A percentile compares a stretch with the other conserved stretches of the same genome.
These are phyloP conservation scores for Eubasilissa splendida DNA, from an alignment of 2,888 invertebrate species.

Conservation along the genomic window DNA sequence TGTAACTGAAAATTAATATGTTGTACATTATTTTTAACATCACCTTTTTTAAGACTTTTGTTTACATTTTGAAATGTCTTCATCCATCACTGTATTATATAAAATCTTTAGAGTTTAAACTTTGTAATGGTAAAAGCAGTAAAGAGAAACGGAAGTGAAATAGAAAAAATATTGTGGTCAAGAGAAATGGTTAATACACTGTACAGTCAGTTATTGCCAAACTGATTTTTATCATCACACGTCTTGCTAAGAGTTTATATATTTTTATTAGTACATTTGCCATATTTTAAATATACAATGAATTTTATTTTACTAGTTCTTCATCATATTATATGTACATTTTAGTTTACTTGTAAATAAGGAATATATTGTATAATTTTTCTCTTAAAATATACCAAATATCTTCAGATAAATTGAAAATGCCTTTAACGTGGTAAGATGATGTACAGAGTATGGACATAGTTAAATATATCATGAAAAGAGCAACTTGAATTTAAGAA, in stretches of 20 bases:
- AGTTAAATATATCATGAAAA: constrained; percentile 40
- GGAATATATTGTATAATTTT: constrained; percentile 38
- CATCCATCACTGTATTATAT: no score
- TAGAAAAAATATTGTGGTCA: no score
- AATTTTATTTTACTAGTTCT: constrained; percentile 21
- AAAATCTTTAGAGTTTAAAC: no score
- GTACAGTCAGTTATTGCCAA: background rate
- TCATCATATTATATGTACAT: constrained; percentile 13
- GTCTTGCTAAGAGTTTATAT: constrained; percentile 18
- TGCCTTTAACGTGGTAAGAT: constrained; percentile 50
- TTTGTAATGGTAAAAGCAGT: no score
- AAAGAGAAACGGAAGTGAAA: no score
- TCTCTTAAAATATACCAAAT: constrained; percentile 54
- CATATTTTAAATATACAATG: constrained; percentile 11
- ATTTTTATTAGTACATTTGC: constrained; percentile 32
- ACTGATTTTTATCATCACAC: constrained; percentile 4
- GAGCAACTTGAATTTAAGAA: constrained; percentile 49
- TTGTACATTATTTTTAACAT: no score
- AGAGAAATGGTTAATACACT: no score
- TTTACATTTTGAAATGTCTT: no score
- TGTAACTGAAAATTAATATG: no score
- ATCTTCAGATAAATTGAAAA: constrained; percentile 56
- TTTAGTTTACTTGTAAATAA: constrained; percentile 41
- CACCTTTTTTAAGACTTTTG: no score
- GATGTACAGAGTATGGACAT: constrained; percentile 48